These are phyloP conservation scores for Sinohyriopsis cumingii DNA, from an alignment of 2,888 invertebrate genomes.

Conservation along the genomic window DNA sequence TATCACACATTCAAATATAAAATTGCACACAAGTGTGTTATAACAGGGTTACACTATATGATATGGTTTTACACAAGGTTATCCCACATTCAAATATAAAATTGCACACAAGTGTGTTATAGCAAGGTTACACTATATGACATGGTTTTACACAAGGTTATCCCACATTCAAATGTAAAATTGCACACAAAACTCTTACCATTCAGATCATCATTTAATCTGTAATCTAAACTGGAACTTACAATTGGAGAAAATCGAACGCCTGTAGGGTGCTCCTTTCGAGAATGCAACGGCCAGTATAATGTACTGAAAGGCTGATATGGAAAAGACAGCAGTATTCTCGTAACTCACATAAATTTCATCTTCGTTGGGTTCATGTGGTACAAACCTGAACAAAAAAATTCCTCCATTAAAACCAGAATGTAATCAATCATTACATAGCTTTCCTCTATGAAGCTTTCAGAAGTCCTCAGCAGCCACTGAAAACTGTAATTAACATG, in stretches of 20 bases:
- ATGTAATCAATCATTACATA: too few species aligned
- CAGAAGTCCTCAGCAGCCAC: too few species aligned
- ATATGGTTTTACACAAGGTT: too few species aligned
- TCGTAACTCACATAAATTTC: constrained; percentile 61
- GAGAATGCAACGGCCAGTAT: constrained; percentile 85
- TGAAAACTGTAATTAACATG: too few species aligned
- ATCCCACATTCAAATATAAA: neutral
- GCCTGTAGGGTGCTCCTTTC: constrained; percentile 84
- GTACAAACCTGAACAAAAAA: constrained; percentile 65
- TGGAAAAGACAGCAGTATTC: constrained; percentile 84
- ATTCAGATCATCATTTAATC: neutral
- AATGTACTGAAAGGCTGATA: constrained; percentile 86
- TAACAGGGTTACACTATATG: too few species aligned
- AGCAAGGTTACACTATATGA: too few species aligned
- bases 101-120: neutral
- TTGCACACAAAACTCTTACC: neutral
- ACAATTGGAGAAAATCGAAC: constrained; percentile 78
- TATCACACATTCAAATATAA: too few species aligned
- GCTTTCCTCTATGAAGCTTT: too few species aligned
- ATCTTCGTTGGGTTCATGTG: constrained; percentile 60
- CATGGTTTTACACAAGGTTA: too few species aligned
- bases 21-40: neutral
- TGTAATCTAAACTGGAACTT: constrained; percentile 34
- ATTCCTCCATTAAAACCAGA: neutral
- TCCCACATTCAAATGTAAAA: neutral